Evolutionary conservation across 2,797 vertebrate genomes (phyloP).

Genomic region (Poeciliopsis paucimaculata): DNA sequence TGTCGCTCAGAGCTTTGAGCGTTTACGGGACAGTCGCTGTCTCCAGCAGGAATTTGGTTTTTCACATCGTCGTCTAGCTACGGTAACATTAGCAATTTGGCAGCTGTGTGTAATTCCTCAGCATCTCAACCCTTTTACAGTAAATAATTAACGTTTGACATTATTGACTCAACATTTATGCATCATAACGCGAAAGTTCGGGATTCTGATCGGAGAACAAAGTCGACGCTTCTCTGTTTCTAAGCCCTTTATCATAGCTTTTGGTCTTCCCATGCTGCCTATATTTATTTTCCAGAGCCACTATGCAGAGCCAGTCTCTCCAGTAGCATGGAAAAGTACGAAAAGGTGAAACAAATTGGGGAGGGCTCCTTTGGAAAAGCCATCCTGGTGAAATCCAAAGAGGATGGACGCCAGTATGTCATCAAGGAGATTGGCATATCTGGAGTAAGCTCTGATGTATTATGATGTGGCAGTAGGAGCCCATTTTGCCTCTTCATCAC

Average conservation of each 20-base stretch:
- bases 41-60: background rate
- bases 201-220: background rate
- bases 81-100: conserved; percentile 21
- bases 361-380: conserved; percentile 99
- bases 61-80: conserved; percentile 5
- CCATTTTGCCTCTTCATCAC: background rate
- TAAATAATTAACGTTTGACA: conserved; percentile 12
- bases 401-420: conserved; percentile 91
- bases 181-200: background rate
- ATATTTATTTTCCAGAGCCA: conserved; percentile 48
- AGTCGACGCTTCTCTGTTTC: background rate
- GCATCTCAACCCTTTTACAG: conserved; percentile 32
- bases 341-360: conserved; percentile 92
- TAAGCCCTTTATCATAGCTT: background rate
- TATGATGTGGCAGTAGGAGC: background rate
- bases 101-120: conserved; percentile 39
- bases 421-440: conserved; percentile 99
- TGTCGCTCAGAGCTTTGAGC: background rate
- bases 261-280: background rate
- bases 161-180: background rate
- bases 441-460: conserved; percentile 78
- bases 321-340: conserved; percentile 93
- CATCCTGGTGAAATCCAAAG: conserved; percentile 91
- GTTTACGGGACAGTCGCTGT: background rate
- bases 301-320: conserved; percentile 64